Base-by-base conservation (phyloP, 2,113 vertebrate genomes). In the Mesocricetus auratus region DNA sequence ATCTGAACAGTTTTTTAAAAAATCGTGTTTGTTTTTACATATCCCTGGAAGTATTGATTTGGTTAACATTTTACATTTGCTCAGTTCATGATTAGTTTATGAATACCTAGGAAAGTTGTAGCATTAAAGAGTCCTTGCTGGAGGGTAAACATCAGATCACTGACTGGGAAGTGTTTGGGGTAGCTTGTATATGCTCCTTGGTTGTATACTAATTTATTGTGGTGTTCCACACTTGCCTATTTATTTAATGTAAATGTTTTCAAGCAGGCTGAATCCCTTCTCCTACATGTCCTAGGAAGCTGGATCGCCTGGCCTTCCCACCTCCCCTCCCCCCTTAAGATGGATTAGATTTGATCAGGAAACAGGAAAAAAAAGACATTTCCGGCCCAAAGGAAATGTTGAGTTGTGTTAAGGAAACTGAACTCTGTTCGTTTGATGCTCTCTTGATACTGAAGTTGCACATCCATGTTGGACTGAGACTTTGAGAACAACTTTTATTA, bases 161-260 rank as follows among this genome's bases (percentile, higher is more conserved):
- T 97, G 81, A 96, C 90, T 71, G 88, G 85, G 92, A 89, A 94
- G 86, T 98, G 90, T 96, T 86, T 94, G 91, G 96, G 94, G 82
- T 96, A 89, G 82, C 86, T 97, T 95, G 96, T 96, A 64, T 94
- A 96, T 96, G 96, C 94, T 98, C 75, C 75, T 82, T 83, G 95
- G 39, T 97, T 94, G 39, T 97, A 91, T 90, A 90, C 62, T 98
- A 95, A 95, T n/a, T 42, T 97, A 85, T 93, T 95, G 92, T 73
- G 58, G 89, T 89, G 53, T 97, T 96, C 88, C 78, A 89, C 85
- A 97, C 94, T 83, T 95, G 69, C 78, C 69, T 97, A 98, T 98
- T 94, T 97, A 98, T 98, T 98, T 97, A 98, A 98, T 97, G 93
- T 82, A 92, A 97, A 97, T 92, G 93, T 98, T 90, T 97, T 53